These are phyloP conservation scores for Silurus aristotelis DNA, from an alignment of 2,797 vertebrate species.

Conservation along the genomic window DNA sequence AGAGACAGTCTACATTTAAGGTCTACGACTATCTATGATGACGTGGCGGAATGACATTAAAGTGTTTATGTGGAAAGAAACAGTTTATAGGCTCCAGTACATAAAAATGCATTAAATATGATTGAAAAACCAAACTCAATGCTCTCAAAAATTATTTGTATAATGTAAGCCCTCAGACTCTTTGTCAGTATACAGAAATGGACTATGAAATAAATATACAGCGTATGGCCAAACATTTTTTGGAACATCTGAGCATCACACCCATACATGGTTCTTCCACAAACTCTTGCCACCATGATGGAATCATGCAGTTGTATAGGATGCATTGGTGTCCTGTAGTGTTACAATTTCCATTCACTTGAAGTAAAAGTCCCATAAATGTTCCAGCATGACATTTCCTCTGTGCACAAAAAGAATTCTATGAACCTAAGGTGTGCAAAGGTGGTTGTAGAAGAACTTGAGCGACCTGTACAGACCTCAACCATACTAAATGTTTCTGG, in stretches of 20 bases:
- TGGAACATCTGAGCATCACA: background rate
- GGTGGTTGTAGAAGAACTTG: background rate
- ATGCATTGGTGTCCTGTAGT: background rate
- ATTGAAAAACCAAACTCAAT: too few relatives aligned
- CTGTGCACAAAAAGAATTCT: background rate
- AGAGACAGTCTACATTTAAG: background rate
- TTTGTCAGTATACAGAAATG: background rate
- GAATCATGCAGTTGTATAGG: background rate
- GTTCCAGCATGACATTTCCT: too few relatives aligned
- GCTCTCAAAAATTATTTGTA: background rate
- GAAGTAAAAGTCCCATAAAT: background rate
- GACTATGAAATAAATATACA: background rate
- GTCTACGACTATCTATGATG: background rate
- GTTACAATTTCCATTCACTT: background rate
- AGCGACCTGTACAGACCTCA: background rate
- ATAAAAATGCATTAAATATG: background rate
- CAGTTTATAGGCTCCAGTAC: background rate
- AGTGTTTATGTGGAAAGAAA: background rate
- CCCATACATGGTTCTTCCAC: background rate
- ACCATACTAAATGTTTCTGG: background rate
- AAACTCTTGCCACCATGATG: background rate
- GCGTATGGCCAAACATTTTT: background rate
- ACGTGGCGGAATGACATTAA: background rate
- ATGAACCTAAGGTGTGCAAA: background rate
- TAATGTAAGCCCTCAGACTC: background rate